Percentiles rank a stretch among this genome's conserved stretches.
phyloP scores from a whole-genome alignment of 1,140 invertebrate genomes.

The Philaenus spumarius region DNA sequence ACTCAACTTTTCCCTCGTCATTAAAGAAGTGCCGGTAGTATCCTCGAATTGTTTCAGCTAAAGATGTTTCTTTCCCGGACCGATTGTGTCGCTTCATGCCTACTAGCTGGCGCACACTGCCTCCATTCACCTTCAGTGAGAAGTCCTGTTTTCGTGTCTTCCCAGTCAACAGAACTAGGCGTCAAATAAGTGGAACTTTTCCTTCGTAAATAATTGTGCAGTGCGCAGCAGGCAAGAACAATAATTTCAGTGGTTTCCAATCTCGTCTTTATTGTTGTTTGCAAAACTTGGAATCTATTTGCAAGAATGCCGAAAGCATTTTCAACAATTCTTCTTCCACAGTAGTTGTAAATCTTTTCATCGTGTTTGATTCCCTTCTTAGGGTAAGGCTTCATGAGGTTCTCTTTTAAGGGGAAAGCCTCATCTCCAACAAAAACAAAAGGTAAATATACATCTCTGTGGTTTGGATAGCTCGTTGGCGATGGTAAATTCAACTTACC shows the following conservation, averaged over 20 bases:
- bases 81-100: background rate
- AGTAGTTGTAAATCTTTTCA: slow-evolving; percentile 43
- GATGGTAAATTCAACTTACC: too few species aligned
- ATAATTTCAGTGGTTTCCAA: background rate
- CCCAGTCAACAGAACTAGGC: slow-evolving; percentile 3
- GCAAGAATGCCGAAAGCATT: too few species aligned
- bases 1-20: slow-evolving; percentile 1
- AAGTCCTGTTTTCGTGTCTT: too few species aligned
- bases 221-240: background rate
- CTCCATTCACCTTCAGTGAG: too few species aligned
- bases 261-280: slow-evolving; percentile 26
- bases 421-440: too few species aligned
- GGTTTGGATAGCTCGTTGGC: background rate
- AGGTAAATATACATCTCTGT: background rate
- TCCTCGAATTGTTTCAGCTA: too few species aligned
- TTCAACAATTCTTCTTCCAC: slow-evolving; percentile 37
- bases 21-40: background rate
- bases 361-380: slow-evolving; percentile 26
- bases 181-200: too few species aligned
- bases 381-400: slow-evolving; percentile 24
- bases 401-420: too few species aligned
- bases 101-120: too few species aligned
- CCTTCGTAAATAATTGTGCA: slow-evolving; percentile 6
- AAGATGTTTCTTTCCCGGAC: background rate
- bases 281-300: too few species aligned